Base-by-base conservation (phyloP, 2,113 vertebrate genomes). In the Ophiodon elongatus region DNA sequence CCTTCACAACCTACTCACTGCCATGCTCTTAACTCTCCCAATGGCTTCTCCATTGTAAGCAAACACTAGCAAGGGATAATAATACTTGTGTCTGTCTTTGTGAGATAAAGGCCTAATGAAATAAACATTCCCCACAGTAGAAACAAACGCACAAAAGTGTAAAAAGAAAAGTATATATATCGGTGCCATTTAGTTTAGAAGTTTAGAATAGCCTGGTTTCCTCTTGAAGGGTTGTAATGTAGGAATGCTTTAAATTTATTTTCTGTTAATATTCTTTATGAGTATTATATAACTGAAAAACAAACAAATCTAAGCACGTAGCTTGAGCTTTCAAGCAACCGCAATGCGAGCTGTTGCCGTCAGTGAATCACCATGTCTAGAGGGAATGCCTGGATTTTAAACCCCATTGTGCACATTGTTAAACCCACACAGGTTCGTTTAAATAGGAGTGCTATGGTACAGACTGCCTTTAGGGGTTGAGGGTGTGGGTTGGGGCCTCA, bases 351-450 rank as follows among this genome's bases (percentile, higher is more conserved):
- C 79, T 69, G 56, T 56, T 85, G 83, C 72, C 76, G 78, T 85
- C 66, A 82, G 88, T 90, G 83, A 91, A 85, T 88, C 90, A 85
- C 33, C 45, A 64, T 76, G 88, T 92, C 91, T 91, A 88, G 83
- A 74, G 84, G 86, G 81, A 92, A 82, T 74, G 82, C 70, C 67
- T 78, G 76, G 70, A 84, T 91, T 87, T 85, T 89, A 92, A 89
- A 88, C 85, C 79, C 91, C 83, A 80, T 88, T 90, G 90, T 93
- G 84, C 82, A 83, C 84, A 91, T 87, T 91, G 89, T 88, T 89
- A 91, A 93, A 92, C 83, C 82, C 89, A 91, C 86, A 91, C 90
- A 86, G 82, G 76, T 88, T 88, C 23, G 66, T 91, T 90, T 88
- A 92, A 89, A 90, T 87, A 87, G 84, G 79, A 89, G 80, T 65